Percentiles rank a stretch among this genome's conserved stretches.
Conservation (phyloP, 1,140 invertebrate species). For the Archivesica marissinica region DNA sequence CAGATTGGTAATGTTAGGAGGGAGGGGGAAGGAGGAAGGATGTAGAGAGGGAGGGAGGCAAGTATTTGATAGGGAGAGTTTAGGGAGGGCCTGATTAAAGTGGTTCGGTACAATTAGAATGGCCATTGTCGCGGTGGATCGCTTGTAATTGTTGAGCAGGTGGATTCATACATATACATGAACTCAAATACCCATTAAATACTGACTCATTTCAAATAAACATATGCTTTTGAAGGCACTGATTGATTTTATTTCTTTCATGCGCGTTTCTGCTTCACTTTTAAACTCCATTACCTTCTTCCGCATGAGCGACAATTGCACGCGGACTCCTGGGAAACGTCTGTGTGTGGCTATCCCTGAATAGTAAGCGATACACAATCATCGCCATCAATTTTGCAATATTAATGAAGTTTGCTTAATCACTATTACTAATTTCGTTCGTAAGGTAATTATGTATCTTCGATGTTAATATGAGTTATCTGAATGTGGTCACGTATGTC, state of each 20-base stretch:
- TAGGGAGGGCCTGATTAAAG: too few species aligned
- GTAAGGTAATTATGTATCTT: conserved; percentile 13
- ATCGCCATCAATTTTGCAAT: conserved; percentile 26
- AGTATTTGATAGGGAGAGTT: too few species aligned
- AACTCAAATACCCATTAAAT: not conserved
- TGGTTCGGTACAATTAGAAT: too few species aligned
- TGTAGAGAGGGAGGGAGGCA: too few species aligned
- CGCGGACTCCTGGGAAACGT: conserved; percentile 1
- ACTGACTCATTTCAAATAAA: conserved; percentile 4
- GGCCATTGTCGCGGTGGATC: too few species aligned
- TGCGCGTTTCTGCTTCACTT: not conserved
- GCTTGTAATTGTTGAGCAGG: too few species aligned
- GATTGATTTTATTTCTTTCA: conserved; percentile 12
- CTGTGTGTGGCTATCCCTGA: conserved; percentile 11
- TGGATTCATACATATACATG: not conserved
- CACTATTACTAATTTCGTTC: conserved; percentile 19
- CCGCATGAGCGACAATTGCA: not conserved
- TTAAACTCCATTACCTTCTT: conserved; percentile 3
- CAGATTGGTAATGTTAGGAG: too few species aligned
- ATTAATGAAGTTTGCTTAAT: conserved; percentile 39
- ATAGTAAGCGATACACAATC: conserved; percentile 30
- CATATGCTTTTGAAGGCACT: not conserved
- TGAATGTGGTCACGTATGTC: too few species aligned
- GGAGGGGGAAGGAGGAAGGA: too few species aligned
- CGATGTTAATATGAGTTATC: conserved; percentile 29